phyloP scores from a whole-genome alignment of 2,888 invertebrate species.

The Diaprepes abbreviatus region DNA sequence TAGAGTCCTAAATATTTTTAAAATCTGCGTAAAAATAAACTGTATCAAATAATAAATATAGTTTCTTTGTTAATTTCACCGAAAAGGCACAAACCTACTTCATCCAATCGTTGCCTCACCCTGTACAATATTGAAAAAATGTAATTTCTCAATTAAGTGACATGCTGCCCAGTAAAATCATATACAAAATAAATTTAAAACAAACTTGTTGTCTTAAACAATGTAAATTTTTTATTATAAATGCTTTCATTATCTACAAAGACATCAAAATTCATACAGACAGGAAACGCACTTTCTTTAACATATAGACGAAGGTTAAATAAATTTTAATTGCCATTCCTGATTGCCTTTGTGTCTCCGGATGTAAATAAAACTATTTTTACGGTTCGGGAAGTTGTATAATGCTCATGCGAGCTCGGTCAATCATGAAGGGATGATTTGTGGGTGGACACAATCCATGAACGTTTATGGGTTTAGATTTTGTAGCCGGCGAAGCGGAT shows the following conservation, averaged over 20 bases:
- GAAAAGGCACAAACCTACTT: too few species aligned
- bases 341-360: constrained; percentile 31
- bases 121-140: too few species aligned
- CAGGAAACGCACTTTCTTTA: constrained; percentile 30
- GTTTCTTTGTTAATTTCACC: too few species aligned
- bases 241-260: background rate
- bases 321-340: constrained; percentile 29
- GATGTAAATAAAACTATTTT: constrained; percentile 43
- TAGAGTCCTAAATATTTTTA: too few species aligned
- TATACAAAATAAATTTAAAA: too few species aligned
- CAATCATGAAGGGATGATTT: constrained; percentile 35
- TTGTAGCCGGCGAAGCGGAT: constrained; percentile 21
- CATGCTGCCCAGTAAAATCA: too few species aligned
- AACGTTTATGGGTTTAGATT: constrained; percentile 27
- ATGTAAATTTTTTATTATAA: too few species aligned
- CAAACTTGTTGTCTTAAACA: too few species aligned
- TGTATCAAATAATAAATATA: too few species aligned
- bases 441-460: constrained; percentile 35
- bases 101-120: too few species aligned
- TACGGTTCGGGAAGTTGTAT: constrained; percentile 34
- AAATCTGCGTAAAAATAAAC: too few species aligned
- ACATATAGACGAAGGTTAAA: constrained; percentile 14
- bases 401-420: constrained; percentile 29
- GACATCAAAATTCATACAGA: constrained; percentile 8
- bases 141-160: too few species aligned